A percentile compares a stretch with the other conserved stretches of the same genome.
phyloP scores from a whole-genome alignment of 2,888 invertebrate species.

The Philhelius pedissequus region DNA sequence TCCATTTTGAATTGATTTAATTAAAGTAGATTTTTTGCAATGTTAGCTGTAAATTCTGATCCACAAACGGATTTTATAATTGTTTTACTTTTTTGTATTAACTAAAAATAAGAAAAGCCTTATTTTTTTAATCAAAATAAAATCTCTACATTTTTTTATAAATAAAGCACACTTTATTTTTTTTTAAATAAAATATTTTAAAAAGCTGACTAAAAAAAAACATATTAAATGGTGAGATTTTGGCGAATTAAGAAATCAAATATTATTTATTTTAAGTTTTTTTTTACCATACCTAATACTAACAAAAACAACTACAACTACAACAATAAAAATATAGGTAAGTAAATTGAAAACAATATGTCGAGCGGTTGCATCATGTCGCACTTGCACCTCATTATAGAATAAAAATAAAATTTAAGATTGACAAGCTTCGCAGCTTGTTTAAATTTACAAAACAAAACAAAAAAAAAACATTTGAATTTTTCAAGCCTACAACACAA shows the following conservation, averaged over 20 bases:
- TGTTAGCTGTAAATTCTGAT: slow-evolving; percentile 7
- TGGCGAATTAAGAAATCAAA: background rate
- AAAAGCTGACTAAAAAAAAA: background rate
- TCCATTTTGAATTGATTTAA: slow-evolving; percentile 14
- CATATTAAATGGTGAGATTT: background rate
- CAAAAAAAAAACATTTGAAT: slow-evolving; percentile 37
- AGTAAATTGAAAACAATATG: slow-evolving; percentile 11
- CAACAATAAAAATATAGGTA: background rate
- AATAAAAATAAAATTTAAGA: background rate
- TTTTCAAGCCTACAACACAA: slow-evolving; percentile 26
- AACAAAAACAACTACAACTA: background rate
- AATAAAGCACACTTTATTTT: background rate
- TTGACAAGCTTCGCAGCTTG: slow-evolving; percentile 9
- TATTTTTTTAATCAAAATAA: background rate
- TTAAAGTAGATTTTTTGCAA: slow-evolving; percentile 57
- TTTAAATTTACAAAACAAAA: background rate
- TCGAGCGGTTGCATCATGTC: slow-evolving; percentile 1
- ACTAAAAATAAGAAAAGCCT: background rate
- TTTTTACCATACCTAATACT: background rate
- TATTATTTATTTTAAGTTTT: background rate
- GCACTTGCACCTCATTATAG: slow-evolving; percentile 17
- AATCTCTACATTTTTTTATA: too few relatives aligned
- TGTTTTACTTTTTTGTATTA: background rate
- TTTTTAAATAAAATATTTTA: background rate
- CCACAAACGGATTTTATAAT: background rate